Evolutionary conservation across 1,140 invertebrate species (phyloP).

Genomic region (Maconellicoccus hirsutus): DNA sequence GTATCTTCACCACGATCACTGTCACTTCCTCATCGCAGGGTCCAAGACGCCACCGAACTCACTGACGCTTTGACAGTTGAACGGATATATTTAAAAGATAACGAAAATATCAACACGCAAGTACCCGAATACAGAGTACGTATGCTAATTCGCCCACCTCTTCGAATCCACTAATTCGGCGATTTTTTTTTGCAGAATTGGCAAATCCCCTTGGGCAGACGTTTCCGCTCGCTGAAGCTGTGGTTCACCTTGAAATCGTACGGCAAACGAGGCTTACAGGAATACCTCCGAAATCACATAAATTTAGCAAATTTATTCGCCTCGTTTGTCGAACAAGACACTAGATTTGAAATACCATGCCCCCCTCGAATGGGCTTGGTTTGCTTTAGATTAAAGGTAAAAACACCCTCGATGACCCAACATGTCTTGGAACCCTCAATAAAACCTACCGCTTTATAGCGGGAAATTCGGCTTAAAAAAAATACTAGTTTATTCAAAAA

Average conservation of each 20-base stretch:
- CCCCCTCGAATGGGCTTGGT: slow-evolving; percentile 67
- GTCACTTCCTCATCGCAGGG: slow-evolving; percentile 38
- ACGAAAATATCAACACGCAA: slow-evolving; percentile 32
- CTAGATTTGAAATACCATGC: slow-evolving; percentile 63
- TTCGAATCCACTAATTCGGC: not conserved
- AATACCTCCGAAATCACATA: slow-evolving; percentile 64
- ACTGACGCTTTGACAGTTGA: slow-evolving; percentile 85
- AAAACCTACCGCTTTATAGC: not conserved
- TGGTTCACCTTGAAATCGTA: slow-evolving; percentile 85
- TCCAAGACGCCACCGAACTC: slow-evolving; percentile 65
- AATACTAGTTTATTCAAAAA: not conserved
- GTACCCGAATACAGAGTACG: slow-evolving; percentile 72
- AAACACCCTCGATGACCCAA: not conserved
- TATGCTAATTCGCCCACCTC: not conserved
- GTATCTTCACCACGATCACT: not conserved
- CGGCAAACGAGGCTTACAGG: slow-evolving; percentile 66
- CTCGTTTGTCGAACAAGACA: slow-evolving; percentile 50
- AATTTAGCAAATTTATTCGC: slow-evolving; percentile 65
- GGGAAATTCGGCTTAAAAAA: not conserved
- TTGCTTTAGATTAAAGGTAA: slow-evolving; percentile 71
- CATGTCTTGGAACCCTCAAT: too few species aligned
- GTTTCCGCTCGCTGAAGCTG: slow-evolving; percentile 84
- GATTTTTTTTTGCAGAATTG: slow-evolving; percentile 55
- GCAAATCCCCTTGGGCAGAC: slow-evolving; percentile 81
- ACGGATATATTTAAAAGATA: slow-evolving; percentile 70